Evolutionary conservation across 2,888 invertebrate genomes (phyloP).

Genomic region (Resseliella maxima): DNA sequence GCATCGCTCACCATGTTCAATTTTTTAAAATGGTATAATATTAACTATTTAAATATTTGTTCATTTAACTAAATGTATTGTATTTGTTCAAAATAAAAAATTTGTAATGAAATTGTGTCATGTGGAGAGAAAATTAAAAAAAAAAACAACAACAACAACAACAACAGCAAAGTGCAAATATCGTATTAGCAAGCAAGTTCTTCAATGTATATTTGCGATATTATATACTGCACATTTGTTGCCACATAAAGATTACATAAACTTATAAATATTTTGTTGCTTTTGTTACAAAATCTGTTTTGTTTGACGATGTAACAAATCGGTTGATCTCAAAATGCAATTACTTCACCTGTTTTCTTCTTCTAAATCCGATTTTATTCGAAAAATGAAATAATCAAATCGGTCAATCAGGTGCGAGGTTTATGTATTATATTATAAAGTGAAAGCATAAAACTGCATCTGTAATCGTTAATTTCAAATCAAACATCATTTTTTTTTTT

Average conservation of each 20-base stretch:
- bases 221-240: neutral
- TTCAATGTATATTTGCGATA: too few species aligned
- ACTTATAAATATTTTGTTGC: slow-evolving; percentile 34
- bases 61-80: too few species aligned
- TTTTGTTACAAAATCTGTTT: neutral
- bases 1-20: too few species aligned
- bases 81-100: too few species aligned
- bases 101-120: too few species aligned
- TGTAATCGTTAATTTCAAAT: neutral
- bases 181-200: too few species aligned
- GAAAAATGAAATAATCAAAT: slow-evolving; percentile 20
- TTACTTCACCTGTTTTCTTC: slow-evolving; percentile 31
- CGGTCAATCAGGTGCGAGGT: neutral
- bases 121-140: too few species aligned
- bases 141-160: too few species aligned
- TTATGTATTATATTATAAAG: neutral
- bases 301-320: neutral
- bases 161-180: too few species aligned
- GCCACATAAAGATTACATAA: neutral
- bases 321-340: neutral
- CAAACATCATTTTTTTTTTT: neutral
- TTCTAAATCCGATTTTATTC: neutral
- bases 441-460: neutral
- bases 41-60: too few species aligned
- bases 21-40: too few species aligned